These are phyloP conservation scores for Drosophila azteca DNA, from an alignment of 1,140 invertebrate species.

Conservation along the genomic window DNA sequence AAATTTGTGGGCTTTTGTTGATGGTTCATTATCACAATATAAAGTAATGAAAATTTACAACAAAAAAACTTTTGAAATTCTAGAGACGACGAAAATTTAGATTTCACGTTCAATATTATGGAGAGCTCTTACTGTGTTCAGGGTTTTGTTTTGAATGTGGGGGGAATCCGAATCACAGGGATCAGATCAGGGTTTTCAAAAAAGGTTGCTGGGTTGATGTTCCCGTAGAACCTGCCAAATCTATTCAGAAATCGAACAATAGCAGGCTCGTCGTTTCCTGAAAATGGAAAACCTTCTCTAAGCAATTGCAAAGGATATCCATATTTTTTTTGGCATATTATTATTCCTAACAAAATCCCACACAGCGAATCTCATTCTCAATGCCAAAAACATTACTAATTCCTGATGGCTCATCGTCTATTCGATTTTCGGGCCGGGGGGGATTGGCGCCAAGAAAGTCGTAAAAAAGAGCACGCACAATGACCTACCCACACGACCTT, in stretches of 20 bases:
- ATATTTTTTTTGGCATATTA: neutral
- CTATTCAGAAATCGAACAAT: slow-evolving; percentile 3
- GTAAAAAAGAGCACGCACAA: slow-evolving; percentile 63
- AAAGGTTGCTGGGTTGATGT: too few species aligned
- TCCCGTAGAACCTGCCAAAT: too few species aligned
- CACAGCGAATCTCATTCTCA: neutral
- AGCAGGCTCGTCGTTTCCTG: too few species aligned
- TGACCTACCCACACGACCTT: slow-evolving; percentile 10
- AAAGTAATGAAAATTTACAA: neutral
- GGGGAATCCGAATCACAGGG: too few species aligned
- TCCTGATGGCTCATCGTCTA: slow-evolving; percentile 51
- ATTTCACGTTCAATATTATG: too few species aligned
- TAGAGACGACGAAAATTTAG: too few species aligned
- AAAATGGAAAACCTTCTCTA: slow-evolving; percentile 18
- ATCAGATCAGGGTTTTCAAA: too few species aligned
- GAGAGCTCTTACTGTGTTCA: too few species aligned
- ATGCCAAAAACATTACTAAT: slow-evolving; percentile 25
- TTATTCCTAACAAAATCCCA: slow-evolving; percentile 24
- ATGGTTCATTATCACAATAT: too few species aligned
- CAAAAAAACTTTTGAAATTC: too few species aligned
- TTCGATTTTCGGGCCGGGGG: slow-evolving; percentile 43
- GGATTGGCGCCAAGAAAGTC: slow-evolving; percentile 71
- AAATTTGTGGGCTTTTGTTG: slow-evolving; percentile 50
- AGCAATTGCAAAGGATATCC: slow-evolving; percentile 2
- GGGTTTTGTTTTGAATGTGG: too few species aligned